Percentiles rank a stretch among this genome's conserved stretches.
These are phyloP conservation scores for Theretra japonica DNA, from an alignment of 2,888 invertebrate genomes.

Conservation along the genomic window DNA sequence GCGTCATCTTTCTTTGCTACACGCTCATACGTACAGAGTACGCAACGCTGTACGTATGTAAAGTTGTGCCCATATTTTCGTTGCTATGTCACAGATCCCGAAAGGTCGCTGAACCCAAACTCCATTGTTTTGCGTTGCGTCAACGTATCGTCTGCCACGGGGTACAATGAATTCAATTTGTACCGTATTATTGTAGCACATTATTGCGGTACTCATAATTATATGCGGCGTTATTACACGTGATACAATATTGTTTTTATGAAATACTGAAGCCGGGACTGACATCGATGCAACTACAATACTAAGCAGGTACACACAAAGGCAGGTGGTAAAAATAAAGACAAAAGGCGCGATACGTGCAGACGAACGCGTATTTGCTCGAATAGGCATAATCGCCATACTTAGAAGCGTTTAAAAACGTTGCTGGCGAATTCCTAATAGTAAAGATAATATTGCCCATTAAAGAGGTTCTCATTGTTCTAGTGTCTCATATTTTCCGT, in stretches of 20 bases:
- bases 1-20: conserved; percentile 61
- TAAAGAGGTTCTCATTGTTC: conserved; percentile 25
- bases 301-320: neutral
- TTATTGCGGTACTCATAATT: conserved; percentile 67
- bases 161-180: conserved; percentile 76
- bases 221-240: conserved; percentile 42
- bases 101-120: conserved; percentile 80
- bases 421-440: conserved; percentile 13
- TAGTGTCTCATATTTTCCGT: conserved; percentile 27
- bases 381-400: conserved; percentile 17
- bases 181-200: conserved; percentile 72
- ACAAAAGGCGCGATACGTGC: conserved; percentile 7
- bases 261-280: neutral
- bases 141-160: conserved; percentile 78
- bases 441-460: conserved; percentile 16
- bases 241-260: conserved; percentile 8
- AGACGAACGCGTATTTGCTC: neutral
- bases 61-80: conserved; percentile 76
- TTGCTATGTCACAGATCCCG: conserved; percentile 78
- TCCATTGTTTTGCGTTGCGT: conserved; percentile 82
- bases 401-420: neutral
- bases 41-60: conserved; percentile 61
- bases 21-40: conserved; percentile 41
- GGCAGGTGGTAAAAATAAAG: conserved; percentile 18
- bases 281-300: neutral